Evolutionary conservation across 2,888 invertebrate species (phyloP), one percentile per base, ranked within the genome.

Genomic region (Bibio marci): DNA sequence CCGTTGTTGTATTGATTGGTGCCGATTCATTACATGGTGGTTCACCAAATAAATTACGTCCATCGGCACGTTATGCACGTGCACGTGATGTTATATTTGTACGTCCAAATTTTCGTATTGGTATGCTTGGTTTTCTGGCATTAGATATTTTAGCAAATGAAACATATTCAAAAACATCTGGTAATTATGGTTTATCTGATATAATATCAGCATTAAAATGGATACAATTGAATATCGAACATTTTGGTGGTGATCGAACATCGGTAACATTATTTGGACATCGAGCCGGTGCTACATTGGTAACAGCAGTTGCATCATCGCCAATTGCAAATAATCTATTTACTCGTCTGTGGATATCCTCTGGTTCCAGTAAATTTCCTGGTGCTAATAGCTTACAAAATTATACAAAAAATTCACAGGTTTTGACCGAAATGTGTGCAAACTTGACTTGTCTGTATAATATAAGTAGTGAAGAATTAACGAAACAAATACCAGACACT

Each of bases 111-210:
- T 88, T 88, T 62, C 71, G 90, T 49, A 62, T 80, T 43, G 80
- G 79, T 1, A 71, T 75, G 36, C 69, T 81, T 40, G 92, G 92
- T 4, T 91, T 90, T 55, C 64, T 91, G 36, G 77, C 90, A 0
- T 62, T 78, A 5, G 75, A 79, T 41, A 66, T 73, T 3, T 60
- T 87, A 2, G 74, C 80, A 0, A 70, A 75, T 48, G 65, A 74
- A 0, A 69, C 73, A 15, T 76, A 82, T 53, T 80, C 82, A 0
- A 71, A 67, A 22, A 76, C 77, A 1, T 83, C 86, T 0, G 88
- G 88, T 25, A 90, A 90, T 58, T 88, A 87, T 52, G 90, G 78
- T 0, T 67, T 88, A 1, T 79, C 80, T 2, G 90, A 90, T 53
- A 71, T 88, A 42, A 55, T 86, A 12, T 72, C 70, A 0, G 83